Percentiles rank a stretch among this genome's conserved stretches.
Evolutionary conservation across 2,797 vertebrate genomes (phyloP).

Genomic region (Sparidentex hasta): DNA sequence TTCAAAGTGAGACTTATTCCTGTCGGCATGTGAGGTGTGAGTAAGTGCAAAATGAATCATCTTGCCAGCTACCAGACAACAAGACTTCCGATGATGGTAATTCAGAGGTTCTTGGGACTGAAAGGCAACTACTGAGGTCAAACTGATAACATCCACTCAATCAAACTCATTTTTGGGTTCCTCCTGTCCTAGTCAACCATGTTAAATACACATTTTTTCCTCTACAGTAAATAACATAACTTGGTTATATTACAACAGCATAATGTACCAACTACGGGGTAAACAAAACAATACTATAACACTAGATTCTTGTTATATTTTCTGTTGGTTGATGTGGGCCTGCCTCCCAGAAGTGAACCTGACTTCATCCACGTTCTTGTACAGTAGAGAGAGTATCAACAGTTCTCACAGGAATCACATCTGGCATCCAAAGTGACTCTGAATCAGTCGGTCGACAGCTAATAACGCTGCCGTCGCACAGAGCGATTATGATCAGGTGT

Average conservation of each 20-base stretch:
- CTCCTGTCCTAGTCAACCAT: background rate
- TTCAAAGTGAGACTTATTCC: background rate
- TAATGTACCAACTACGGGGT: background rate
- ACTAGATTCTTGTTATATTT: background rate
- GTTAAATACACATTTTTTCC: background rate
- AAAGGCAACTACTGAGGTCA: slow-evolving; percentile 32
- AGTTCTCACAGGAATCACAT: slow-evolving; percentile 12
- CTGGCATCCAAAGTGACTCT: slow-evolving; percentile 10
- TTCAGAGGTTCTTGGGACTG: slow-evolving; percentile 13
- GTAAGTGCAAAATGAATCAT: slow-evolving; percentile 2
- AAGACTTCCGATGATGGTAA: background rate
- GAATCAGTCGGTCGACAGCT: background rate
- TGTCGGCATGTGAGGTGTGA: background rate
- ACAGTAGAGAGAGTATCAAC: background rate
- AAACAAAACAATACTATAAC: background rate
- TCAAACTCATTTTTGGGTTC: background rate
- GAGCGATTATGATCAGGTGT: slow-evolving; percentile 10
- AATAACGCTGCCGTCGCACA: background rate
- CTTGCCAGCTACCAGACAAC: background rate
- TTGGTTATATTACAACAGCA: background rate
- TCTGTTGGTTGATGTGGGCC: slow-evolving; percentile 1
- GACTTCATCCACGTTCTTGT: background rate
- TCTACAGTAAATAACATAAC: background rate
- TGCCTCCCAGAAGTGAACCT: slow-evolving; percentile 10
- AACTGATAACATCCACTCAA: slow-evolving; percentile 1